Evolutionary conservation across 2,888 invertebrate species (phyloP), one percentile per base, ranked within the genome.

Genomic region (Sylvicola cinctus): DNA sequence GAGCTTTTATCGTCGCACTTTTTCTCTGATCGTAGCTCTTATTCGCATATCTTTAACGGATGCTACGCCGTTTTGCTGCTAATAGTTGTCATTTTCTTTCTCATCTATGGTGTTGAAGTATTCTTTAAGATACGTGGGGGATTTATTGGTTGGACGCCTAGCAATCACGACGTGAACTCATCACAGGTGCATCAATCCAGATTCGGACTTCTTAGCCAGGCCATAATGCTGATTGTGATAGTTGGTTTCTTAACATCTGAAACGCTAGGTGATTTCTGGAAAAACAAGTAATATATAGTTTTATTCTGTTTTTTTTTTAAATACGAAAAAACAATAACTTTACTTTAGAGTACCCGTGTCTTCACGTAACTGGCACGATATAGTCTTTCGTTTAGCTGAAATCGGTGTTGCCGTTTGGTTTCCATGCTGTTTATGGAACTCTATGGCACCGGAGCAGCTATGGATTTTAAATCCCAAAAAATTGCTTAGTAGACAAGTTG

Each of bases 381-480:
- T 90, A 44, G 74, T 87, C 43, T 90, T 90, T 60, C 77, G 88
- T 5, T 66, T 85, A 35, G 83, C 80, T 32, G 91, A 91, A 66
- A 80, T 90, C 46, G 90, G 88, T 7, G 87, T 88, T 38, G 84
- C 84, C 45, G 61, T 91, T 49, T 91, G 90, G 90, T 91, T 90
- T 60, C 88, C 90, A 23, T 90, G 90, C 55, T 88, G 88, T 34
- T 65, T 91, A 43, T 91, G 91, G 91, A 91, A 91, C 63, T 88
- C 84, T 44, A 85, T 87, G 72, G 80, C 81, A 54, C 90, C 90
- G 32, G 85, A 87, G 54, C 76, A 85, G 55, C 63, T 91, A 41
- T 91, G 90, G 91, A 78, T 90, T 45, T 62, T 91, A 43, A 91
- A 91, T 65, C 90, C 90, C 27, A 73, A 83, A 45, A 78, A 81